Base-by-base conservation (phyloP, 1,140 invertebrate genomes). In the Drosophila quadrilineata region DNA sequence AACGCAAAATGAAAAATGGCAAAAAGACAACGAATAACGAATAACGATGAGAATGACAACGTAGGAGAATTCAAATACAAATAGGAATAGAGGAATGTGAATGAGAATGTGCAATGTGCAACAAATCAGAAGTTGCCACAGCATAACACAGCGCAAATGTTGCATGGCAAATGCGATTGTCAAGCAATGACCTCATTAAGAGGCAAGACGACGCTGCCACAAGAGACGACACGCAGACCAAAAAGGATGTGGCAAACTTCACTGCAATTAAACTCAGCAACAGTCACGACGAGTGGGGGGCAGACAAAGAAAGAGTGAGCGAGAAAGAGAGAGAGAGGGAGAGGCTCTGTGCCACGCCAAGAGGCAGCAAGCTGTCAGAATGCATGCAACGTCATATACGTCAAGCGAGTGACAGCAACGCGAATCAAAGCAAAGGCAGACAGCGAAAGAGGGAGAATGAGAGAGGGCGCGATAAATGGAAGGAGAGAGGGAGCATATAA, bases 171-270 rank as follows among this genome's bases (percentile, higher is more conserved):
- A 85, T 85, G 75, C 79, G 68, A 85, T 85, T 85, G 79, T 85
- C 79, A 85, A 85, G 80, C 79, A 85, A 85, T 85, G 79, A 85
- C 79, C 79, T 85, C 79, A 85, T 85, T 85, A n/a, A 86, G 67
- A 65, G 36, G 45, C 53, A 54, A 29, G 41, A 49, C 17, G 31
- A 53, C 16, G 36, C 33, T 29, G 31, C 12, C 14, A 5, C 3
- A 14, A 33, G 16, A 35, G 49, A 50, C 54, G n/a, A 53, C 22
- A 54, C 46, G 54, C 52, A 48, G 33, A 40, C 52, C 56, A 43
- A 60, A 14, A 49, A 54, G 65, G 35, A 38, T 63, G 58, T 48
- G 49, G 49, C 58, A 58, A 38, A 66, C 63, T 70, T 53, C 71
- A 57, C 71, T 63, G 79, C 76, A 77, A 77, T 79, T 77, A 79